Conservation (phyloP, 92 coral and sea anemone species). For the Umimayanthus chanpuru region DNA sequence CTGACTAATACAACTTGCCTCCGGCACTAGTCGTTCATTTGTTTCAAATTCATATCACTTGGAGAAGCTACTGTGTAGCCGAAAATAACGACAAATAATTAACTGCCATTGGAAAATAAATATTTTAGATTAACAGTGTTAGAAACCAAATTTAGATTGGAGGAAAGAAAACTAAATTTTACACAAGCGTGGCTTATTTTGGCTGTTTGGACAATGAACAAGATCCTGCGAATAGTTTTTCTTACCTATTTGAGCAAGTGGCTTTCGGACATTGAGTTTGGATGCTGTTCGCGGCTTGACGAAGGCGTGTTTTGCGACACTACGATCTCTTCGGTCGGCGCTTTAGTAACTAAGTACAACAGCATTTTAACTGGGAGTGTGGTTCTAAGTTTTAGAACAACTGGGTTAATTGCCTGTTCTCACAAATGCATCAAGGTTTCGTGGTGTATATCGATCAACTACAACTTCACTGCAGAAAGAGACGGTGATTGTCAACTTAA, state of each 20-base stretch:
- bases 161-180: background rate
- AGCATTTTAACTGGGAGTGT: background rate
- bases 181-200: background rate
- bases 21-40: background rate
- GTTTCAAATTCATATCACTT: background rate
- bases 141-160: background rate
- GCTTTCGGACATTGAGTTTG: background rate
- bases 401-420: constrained; percentile 28
- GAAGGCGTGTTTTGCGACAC: constrained; percentile 17
- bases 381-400: background rate
- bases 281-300: constrained; percentile 2
- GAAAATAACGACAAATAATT: too few species aligned
- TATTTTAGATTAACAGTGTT: too few species aligned
- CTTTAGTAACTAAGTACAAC: constrained; percentile 18
- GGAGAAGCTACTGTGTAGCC: background rate
- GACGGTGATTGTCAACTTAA: constrained; percentile 31
- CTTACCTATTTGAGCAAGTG: background rate
- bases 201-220: background rate
- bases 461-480: constrained; percentile 8
- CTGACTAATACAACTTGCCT: background rate
- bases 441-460: constrained; percentile 34
- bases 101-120: background rate
- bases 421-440: background rate
- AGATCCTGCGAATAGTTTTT: background rate
- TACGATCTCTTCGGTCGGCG: background rate